A percentile compares a stretch with the other conserved stretches of the same genome.
Evolutionary conservation across 1,140 invertebrate species (phyloP).

Genomic region (Mylabris phalerata): DNA sequence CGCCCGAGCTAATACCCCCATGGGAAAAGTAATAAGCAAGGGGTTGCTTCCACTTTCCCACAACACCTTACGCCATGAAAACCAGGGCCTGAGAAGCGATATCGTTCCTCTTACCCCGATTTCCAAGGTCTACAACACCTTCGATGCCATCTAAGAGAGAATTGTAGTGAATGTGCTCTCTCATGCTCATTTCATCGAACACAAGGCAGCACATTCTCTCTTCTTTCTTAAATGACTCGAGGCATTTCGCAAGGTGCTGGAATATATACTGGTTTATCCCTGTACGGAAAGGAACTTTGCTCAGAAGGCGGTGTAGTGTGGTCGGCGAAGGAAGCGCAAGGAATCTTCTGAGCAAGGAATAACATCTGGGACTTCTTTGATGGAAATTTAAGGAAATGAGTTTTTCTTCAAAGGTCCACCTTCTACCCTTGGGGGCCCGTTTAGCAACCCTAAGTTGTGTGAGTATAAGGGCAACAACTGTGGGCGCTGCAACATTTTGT

Average conservation of each 20-base stretch:
- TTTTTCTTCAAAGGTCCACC: conserved; percentile 18
- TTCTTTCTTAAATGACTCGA: conserved; percentile 1
- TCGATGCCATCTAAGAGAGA: neutral
- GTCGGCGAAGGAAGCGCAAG: conserved; percentile 1
- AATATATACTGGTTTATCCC: conserved; percentile 14
- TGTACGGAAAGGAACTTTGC: conserved; percentile 9
- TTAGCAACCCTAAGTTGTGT: neutral
- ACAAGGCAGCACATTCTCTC: conserved; percentile 12
- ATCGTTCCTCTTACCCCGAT: neutral
- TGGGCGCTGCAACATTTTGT: too few species aligned
- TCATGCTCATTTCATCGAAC: too few species aligned
- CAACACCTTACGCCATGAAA: conserved; percentile 5
- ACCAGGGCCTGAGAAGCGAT: conserved; percentile 4
- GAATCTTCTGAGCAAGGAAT: conserved; percentile 4
- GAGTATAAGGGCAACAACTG: too few species aligned
- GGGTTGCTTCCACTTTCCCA: conserved; percentile 4
- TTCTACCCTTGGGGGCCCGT: neutral
- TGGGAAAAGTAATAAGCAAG: conserved; percentile 2
- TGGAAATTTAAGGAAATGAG: conserved; percentile 13
- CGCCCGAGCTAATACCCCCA: neutral
- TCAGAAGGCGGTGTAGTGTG: neutral
- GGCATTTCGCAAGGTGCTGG: conserved; percentile 3
- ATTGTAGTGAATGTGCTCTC: too few species aligned
- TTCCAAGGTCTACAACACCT: conserved; percentile 4
- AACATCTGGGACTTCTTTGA: conserved; percentile 8